Conservation (phyloP, 1,140 invertebrate species). For the Probaryconus sp. region DNA sequence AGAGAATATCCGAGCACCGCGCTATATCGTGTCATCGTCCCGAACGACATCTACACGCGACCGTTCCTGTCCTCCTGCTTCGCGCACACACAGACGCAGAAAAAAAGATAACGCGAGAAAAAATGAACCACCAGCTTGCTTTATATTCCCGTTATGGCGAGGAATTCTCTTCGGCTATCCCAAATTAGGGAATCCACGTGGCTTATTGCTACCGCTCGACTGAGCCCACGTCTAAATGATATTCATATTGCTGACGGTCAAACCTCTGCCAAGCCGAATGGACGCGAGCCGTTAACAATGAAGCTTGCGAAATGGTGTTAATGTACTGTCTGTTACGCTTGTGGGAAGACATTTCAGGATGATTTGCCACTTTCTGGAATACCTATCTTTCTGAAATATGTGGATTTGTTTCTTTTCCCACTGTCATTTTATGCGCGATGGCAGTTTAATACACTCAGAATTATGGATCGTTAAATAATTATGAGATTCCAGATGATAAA, state of each 20-base stretch:
- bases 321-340: too few species aligned
- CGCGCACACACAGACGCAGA: constrained; percentile 19
- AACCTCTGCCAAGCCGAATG: constrained; percentile 9
- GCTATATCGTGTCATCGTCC: constrained; percentile 50
- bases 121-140: constrained; percentile 38
- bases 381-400: too few species aligned
- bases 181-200: constrained; percentile 63
- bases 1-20: constrained; percentile 14
- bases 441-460: too few species aligned
- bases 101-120: constrained; percentile 12
- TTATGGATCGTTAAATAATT: too few species aligned
- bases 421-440: too few species aligned
- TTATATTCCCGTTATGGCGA: constrained; percentile 56
- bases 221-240: constrained; percentile 30
- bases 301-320: too few species aligned
- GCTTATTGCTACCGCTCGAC: constrained; percentile 39
- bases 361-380: too few species aligned
- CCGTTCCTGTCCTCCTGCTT: constrained; percentile 25
- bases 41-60: constrained; percentile 44
- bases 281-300: too few species aligned
- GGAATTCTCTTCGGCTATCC: constrained; percentile 48
- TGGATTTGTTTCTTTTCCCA: too few species aligned
- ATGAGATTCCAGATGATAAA: too few species aligned
- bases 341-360: too few species aligned
- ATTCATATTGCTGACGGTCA: constrained; percentile 44